Conservation (phyloP, 2,888 invertebrate genomes). For the Amphiduros pacificus region DNA sequence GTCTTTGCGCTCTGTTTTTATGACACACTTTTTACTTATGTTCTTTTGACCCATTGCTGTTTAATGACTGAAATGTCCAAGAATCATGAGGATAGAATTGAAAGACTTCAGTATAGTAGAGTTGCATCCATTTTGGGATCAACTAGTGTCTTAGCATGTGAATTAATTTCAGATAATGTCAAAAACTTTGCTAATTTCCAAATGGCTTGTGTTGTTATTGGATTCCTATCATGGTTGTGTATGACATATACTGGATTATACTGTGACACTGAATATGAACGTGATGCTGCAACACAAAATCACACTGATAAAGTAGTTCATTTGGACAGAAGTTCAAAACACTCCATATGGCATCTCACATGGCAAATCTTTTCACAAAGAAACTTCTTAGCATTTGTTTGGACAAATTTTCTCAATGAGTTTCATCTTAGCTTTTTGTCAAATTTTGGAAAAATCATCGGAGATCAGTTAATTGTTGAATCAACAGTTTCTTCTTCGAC, state of each 20-base stretch:
- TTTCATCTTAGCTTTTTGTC: constrained; percentile 40
- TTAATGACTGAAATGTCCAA: constrained; percentile 56
- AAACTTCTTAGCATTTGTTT: constrained; percentile 49
- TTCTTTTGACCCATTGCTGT: constrained; percentile 56
- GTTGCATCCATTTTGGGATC: constrained; percentile 42
- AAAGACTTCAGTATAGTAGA: constrained; percentile 51
- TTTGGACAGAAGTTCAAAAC: not conserved
- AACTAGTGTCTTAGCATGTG: constrained; percentile 40
- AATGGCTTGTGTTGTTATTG: constrained; percentile 41
- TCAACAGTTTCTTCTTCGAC: constrained; percentile 32
- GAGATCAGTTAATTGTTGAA: constrained; percentile 42
- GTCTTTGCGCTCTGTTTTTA: constrained; percentile 58
- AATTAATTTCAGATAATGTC: constrained; percentile 48
- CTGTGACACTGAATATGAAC: constrained; percentile 39
- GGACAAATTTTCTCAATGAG: constrained; percentile 46
- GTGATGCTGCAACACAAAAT: not conserved
- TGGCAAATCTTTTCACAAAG: constrained; percentile 42
- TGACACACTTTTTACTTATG: constrained; percentile 60
- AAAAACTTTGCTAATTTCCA: constrained; percentile 53
- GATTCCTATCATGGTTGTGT: constrained; percentile 39
- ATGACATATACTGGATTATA: constrained; percentile 46
- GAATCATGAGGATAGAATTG: constrained; percentile 47
- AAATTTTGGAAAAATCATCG: constrained; percentile 45
- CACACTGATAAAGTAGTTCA: not conserved
- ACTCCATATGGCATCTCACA: constrained; percentile 32